Percentiles rank a stretch among this genome's conserved stretches.
Conservation (phyloP, 2,888 invertebrate species). For the Oeneis ivallda region DNA sequence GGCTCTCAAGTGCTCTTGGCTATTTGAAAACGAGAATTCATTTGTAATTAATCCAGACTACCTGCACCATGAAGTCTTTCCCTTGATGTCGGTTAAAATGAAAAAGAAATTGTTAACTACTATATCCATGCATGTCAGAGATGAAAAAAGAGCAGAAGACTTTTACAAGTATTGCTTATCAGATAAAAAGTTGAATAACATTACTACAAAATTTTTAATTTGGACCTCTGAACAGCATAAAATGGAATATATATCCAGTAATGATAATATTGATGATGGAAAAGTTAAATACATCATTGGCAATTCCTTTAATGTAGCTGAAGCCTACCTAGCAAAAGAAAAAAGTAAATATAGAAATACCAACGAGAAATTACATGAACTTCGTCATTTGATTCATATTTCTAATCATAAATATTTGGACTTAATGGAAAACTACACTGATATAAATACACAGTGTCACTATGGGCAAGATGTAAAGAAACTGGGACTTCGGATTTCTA, state of each 20-base stretch:
- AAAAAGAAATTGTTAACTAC: constrained; percentile 54
- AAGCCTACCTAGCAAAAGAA: constrained; percentile 37
- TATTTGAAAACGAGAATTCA: constrained; percentile 51
- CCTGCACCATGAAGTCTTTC: constrained; percentile 56
- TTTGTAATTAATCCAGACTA: constrained; percentile 52
- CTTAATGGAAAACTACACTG: constrained; percentile 48
- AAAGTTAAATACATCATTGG: constrained; percentile 49
- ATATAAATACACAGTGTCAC: not conserved
- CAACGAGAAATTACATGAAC: constrained; percentile 23
- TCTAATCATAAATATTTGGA: constrained; percentile 52
- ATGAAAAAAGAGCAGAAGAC: constrained; percentile 45
- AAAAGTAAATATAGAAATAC: not conserved
- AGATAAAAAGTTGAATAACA: constrained; percentile 28
- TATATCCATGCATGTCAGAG: constrained; percentile 48
- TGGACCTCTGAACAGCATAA: constrained; percentile 53
- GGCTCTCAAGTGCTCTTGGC: constrained; percentile 58
- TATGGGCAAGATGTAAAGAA: not conserved
- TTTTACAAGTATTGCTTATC: constrained; percentile 56
- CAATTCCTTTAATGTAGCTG: constrained; percentile 49
- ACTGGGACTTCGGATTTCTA: constrained; percentile 51
- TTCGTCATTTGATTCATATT: constrained; percentile 46
- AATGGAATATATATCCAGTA: constrained; percentile 44
- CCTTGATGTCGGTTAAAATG: constrained; percentile 62
- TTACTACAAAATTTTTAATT: constrained; percentile 56
- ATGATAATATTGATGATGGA: constrained; percentile 24